These are phyloP conservation scores for Mesoligia furuncula DNA, from an alignment of 2,888 invertebrate species.

Conservation along the genomic window DNA sequence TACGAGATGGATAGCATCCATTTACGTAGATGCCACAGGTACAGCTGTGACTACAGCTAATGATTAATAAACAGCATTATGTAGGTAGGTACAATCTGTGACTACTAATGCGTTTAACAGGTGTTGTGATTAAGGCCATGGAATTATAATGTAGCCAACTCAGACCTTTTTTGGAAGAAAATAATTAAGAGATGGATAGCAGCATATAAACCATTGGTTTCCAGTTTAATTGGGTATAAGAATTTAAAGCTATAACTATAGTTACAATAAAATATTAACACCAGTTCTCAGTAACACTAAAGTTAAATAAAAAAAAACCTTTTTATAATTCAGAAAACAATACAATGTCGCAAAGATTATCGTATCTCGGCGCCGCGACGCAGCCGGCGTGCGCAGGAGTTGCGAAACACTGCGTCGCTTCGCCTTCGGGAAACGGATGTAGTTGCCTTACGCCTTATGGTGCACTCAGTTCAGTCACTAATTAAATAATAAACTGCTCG, in stretches of 20 bases:
- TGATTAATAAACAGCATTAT: conserved; percentile 33
- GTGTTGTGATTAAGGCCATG: conserved; percentile 29
- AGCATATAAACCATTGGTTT: too few species aligned
- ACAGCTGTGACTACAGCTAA: conserved; percentile 16
- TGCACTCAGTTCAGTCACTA: conserved; percentile 68
- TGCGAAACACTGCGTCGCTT: conserved; percentile 56
- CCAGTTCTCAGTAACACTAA: neutral
- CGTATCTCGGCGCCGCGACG: conserved; percentile 51
- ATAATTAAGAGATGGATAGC: too few species aligned
- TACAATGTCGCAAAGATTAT: conserved; percentile 47
- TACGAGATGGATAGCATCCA: conserved; percentile 12
- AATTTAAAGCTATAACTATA: neutral
- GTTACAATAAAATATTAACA: neutral
- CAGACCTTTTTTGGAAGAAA: neutral
- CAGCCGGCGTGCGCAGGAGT: conserved; percentile 65
- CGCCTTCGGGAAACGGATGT: conserved; percentile 83
- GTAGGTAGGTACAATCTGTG: conserved; percentile 15
- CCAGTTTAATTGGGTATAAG: too few species aligned
- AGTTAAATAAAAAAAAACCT: conserved; percentile 20
- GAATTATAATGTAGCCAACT: conserved; percentile 2
- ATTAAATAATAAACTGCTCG: conserved; percentile 73
- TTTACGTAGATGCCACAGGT: neutral
- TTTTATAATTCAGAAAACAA: conserved; percentile 50
- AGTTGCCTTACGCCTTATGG: conserved; percentile 71
- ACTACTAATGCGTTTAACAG: conserved; percentile 43